These are phyloP conservation scores for Sebastes umbrosus DNA, from an alignment of 2,797 vertebrate species.

Conservation along the genomic window DNA sequence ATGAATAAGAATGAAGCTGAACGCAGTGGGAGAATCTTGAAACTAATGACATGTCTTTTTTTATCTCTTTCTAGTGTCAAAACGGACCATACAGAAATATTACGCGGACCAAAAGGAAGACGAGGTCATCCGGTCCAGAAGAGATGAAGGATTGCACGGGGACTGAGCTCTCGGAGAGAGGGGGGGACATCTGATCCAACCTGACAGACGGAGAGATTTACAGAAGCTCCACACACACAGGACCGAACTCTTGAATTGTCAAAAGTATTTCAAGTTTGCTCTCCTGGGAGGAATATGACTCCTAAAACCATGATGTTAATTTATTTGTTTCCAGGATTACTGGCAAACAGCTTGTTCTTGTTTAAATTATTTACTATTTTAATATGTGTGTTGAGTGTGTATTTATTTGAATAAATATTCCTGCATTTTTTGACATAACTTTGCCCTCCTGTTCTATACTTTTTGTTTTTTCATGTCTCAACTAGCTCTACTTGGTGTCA, in stretches of 20 bases:
- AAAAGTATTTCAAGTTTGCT: conserved; percentile 74
- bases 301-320: conserved; percentile 76
- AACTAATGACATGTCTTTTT: conserved; percentile 11
- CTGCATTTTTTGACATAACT: conserved; percentile 61
- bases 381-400: conserved; percentile 65
- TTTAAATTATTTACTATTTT: conserved; percentile 83
- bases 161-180: conserved; percentile 49
- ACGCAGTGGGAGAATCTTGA: neutral
- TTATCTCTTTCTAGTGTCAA: conserved; percentile 43
- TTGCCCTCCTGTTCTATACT: neutral
- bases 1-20: neutral
- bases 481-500: neutral
- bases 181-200: conserved; percentile 34
- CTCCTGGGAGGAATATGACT: conserved; percentile 47
- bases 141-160: conserved; percentile 77
- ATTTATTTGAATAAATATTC: conserved; percentile 88
- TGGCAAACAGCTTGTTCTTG: conserved; percentile 67
- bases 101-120: conserved; percentile 80
- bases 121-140: conserved; percentile 73
- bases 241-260: conserved; percentile 76
- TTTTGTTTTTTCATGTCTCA: neutral
- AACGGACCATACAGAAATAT: conserved; percentile 70
- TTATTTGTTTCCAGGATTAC: conserved; percentile 81
- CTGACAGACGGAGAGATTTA: conserved; percentile 46
- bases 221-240: conserved; percentile 53